Evolutionary conservation across 92 coral and sea anemone genomes (phyloP).

Genomic region (Porites divaricata): DNA sequence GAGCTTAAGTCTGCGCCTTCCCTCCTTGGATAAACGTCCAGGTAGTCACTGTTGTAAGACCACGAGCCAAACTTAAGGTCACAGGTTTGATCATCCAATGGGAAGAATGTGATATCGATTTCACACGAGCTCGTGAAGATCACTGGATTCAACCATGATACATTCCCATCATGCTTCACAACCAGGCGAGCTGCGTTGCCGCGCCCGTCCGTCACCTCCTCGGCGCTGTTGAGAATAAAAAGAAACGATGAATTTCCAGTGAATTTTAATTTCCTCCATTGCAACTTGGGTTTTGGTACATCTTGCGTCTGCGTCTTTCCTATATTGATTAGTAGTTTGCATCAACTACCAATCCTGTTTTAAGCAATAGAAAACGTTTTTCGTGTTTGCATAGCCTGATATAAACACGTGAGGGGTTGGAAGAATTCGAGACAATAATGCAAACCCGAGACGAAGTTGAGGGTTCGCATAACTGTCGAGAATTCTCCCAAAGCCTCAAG

Average conservation of each 20-base stretch:
- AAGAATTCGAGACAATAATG: no score
- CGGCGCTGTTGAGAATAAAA: slow-evolving; percentile 19
- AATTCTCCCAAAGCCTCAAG: no score
- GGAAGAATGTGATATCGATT: slow-evolving; percentile 80
- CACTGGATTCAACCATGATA: slow-evolving; percentile 72
- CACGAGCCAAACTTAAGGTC: slow-evolving; percentile 71
- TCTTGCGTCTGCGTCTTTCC: no score
- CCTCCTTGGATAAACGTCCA: slow-evolving; percentile 57
- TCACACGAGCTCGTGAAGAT: slow-evolving; percentile 77
- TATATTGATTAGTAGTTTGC: no score
- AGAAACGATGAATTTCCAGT: not conserved
- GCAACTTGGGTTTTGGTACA: no score
- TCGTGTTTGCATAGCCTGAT: no score
- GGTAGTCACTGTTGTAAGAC: slow-evolving; percentile 53
- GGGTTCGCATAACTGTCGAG: no score
- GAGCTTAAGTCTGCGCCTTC: slow-evolving; percentile 58
- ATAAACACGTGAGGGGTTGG: no score
- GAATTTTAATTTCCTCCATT: no score
- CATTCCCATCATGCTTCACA: slow-evolving; percentile 62
- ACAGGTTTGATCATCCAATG: slow-evolving; percentile 86
- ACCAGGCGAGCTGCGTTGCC: slow-evolving; percentile 61
- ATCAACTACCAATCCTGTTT: no score
- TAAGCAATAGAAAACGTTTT: no score
- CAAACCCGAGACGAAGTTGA: no score
- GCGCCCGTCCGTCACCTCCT: slow-evolving; percentile 42